phyloP scores from a whole-genome alignment of 2,113 vertebrate species.

The Trichomycterus rosablanca region DNA sequence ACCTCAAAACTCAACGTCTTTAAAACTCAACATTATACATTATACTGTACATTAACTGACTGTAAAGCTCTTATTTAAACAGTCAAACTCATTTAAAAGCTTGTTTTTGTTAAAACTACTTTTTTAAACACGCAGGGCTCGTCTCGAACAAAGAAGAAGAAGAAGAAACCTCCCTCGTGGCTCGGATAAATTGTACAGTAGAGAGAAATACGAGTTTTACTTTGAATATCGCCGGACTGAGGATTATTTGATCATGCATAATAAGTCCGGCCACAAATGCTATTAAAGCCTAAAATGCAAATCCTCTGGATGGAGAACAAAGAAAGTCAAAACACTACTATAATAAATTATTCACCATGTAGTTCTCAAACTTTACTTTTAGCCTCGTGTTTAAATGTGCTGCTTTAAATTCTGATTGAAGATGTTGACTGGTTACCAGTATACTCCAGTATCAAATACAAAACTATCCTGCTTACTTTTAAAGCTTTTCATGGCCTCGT shows the following conservation, averaged over 20 bases:
- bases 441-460: too few species aligned
- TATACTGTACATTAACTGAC: too few species aligned
- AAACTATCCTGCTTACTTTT: too few species aligned
- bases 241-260: slow-evolving; percentile 70
- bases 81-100: too few species aligned
- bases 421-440: too few species aligned
- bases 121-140: too few species aligned
- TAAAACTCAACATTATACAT: too few species aligned
- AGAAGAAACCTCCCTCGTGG: slow-evolving; percentile 46
- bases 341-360: slow-evolving; percentile 71
- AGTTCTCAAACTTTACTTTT: slow-evolving; percentile 52
- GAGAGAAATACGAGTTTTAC: slow-evolving; percentile 49
- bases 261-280: slow-evolving; percentile 65
- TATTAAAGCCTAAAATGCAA: slow-evolving; percentile 63
- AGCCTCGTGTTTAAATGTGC: slow-evolving; percentile 49
- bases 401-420: too few species aligned
- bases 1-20: too few species aligned
- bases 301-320: slow-evolving; percentile 68
- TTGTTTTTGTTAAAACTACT: too few species aligned
- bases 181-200: slow-evolving; percentile 52
- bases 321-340: slow-evolving; percentile 57
- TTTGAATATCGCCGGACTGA: slow-evolving; percentile 59
- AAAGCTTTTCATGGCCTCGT: too few species aligned
- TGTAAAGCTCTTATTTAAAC: too few species aligned
- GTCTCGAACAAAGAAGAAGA: background rate